Base-by-base conservation (phyloP, 2,797 vertebrate species). In the Spheniscus humboldti region DNA sequence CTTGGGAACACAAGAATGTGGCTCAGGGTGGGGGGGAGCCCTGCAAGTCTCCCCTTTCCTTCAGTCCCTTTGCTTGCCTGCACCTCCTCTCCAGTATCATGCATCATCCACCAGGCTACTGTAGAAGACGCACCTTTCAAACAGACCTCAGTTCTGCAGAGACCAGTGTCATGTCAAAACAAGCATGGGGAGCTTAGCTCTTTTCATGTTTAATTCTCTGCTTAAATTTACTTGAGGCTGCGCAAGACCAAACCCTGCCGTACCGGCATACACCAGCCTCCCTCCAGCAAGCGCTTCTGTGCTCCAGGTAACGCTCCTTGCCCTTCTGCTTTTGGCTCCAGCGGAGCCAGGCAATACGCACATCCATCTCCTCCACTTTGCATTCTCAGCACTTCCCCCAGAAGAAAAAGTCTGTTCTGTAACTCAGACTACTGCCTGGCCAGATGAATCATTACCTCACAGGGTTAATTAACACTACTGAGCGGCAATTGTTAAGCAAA, bases 341-440 rank as follows among this genome's bases (percentile, higher is more conserved):
- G 10, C 1, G 9, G 4, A 56, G 53, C 64, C 53, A 24, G 43
- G 45, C 16, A 47, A 20, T 2, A 18, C 0, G 0, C 33, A 9
- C 30, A 22, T 17, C 48, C 67, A 66, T 7, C 35, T 39, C 8
- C 4, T 28, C 41, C 25, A 5, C 16, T 14, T 0, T 3, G 1
- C 25, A 6, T 23, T 57, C 41, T 50, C 75, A 78, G 71, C n/a
- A 18, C 10, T 39, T 16, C 6, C 43, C 47, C 76, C 45, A 50
- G 35, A 17, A 83, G 30, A 45, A 56, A 13, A 27, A 33, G 17
- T 17, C 67, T 37, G 30, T n/a, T 67, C 47, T 33, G 41, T 39
- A 59, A 20, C 33, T 43, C n/a, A 53, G 56, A 9, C 35, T 48
- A 7, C 0, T 24, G 3, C 31, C 11, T 3, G 64, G 66, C 17